Evolutionary conservation across 2,888 invertebrate genomes (phyloP), one percentile per base, ranked within the genome.

Genomic region (Caenorhabditis sp.): DNA sequence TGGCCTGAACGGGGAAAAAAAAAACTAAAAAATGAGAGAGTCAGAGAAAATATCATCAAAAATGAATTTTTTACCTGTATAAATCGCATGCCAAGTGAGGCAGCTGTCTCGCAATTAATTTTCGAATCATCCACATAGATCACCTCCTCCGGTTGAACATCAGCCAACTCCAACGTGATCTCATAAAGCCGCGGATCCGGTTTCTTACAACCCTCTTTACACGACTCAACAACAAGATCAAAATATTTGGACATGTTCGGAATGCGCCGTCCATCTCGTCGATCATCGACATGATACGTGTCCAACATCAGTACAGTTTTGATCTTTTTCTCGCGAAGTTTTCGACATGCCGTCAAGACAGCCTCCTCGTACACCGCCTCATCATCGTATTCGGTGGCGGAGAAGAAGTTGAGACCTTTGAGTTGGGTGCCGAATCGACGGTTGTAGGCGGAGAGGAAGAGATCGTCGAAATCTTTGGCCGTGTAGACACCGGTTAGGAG

Each of bases 71-170:
- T n/a, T 26, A 62, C 62, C 49, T 69, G 75, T 23, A 75, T 75
- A 24, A 59, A 66, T 50, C 67, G 31, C 54, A 75, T 75, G n/a
- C 75, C 75, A 6, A 75, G 36, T n/a, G 60, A 57, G 19, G 60
- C 64, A 27, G 75, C 75, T 58, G 66, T 70, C 21, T 70, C 65
- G 49, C 75, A 75, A 58, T 75, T 75, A n/a, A 65, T 55, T 43
- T 75, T 75, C n/a, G 75, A 69, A 50, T 75, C 75, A 60, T 75
- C 75, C 17, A 75, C 54, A 36, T 70, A 75, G 36, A 75, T 75
- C 4, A 67, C 70, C 55, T 75, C 75, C 23, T 70, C 70, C 8
- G 75, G 67, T 23, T 64, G 61, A 1, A 70, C 6, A 59, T 75
- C 62, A 31, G 65, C 66, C 26, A 58, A 31, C 17, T 75, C 64